These are phyloP conservation scores for Ictalurus punctatus DNA, from an alignment of 2,113 vertebrate species.

Conservation along the genomic window DNA sequence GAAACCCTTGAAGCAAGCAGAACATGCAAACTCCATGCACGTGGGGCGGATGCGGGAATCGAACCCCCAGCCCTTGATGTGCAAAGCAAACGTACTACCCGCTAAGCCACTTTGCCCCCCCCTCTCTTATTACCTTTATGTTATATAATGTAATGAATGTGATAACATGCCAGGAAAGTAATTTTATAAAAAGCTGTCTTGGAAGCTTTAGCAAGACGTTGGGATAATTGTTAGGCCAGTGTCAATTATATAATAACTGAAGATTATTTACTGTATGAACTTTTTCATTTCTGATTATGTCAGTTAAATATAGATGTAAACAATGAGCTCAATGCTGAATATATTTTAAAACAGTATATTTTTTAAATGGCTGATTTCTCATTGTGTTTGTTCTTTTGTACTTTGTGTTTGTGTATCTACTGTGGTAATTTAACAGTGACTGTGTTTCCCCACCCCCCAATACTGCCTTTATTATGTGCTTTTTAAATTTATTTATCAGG, in stretches of 20 bases:
- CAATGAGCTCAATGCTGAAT: neutral
- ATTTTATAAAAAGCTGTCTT: neutral
- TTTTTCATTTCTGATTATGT: neutral
- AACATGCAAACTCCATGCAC: too few species aligned
- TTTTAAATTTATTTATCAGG: too few species aligned
- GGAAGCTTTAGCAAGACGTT: neutral
- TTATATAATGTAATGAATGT: neutral
- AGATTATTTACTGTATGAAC: neutral
- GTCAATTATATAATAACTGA: neutral
- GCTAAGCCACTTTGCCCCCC: too few species aligned
- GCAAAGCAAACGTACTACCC: too few species aligned
- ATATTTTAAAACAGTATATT: neutral
- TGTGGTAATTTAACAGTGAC: neutral
- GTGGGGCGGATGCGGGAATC: too few species aligned
- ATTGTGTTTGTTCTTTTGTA: neutral
- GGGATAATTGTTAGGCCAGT: neutral
- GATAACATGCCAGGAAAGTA: neutral
- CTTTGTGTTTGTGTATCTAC: neutral
- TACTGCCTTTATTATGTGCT: neutral
- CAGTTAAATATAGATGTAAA: neutral
- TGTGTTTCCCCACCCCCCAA: neutral
- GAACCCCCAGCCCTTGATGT: too few species aligned
- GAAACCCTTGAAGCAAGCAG: too few species aligned
- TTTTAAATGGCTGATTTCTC: neutral
- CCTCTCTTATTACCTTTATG: neutral